phyloP scores from a whole-genome alignment of 2,888 invertebrate genomes.

The Oscheius sp. region DNA sequence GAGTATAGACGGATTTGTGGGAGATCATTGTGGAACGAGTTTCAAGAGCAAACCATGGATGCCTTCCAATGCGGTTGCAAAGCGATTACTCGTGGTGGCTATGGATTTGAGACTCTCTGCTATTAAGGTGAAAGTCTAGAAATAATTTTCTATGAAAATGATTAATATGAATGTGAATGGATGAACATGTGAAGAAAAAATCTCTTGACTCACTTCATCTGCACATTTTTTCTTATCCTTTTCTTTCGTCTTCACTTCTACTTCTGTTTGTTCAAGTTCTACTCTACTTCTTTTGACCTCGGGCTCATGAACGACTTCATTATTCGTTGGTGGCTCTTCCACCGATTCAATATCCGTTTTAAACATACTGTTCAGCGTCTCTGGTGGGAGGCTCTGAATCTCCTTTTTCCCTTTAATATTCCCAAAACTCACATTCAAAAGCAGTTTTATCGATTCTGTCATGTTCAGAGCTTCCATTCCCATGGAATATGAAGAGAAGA shows the following conservation, averaged over 20 bases:
- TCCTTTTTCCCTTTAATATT: too few species aligned
- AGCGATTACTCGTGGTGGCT: neutral
- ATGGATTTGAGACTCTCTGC: conserved; percentile 1
- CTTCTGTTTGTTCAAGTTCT: conserved; percentile 1
- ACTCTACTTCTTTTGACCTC: neutral
- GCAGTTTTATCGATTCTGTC: conserved; percentile 11
- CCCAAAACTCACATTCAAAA: neutral
- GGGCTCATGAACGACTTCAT: neutral
- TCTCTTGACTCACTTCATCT: neutral
- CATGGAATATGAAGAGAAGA: neutral
- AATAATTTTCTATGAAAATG: neutral
- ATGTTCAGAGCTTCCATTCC: conserved; percentile 5
- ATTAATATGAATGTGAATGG: neutral
- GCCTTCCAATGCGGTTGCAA: conserved; percentile 9
- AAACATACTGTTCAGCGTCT: neutral
- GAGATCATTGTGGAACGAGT: neutral
- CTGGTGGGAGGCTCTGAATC: conserved; percentile 4
- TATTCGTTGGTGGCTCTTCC: too few species aligned
- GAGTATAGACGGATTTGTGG: neutral
- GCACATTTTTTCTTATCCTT: neutral
- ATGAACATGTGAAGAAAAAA: neutral
- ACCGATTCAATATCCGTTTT: neutral
- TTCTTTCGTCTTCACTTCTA: neutral
- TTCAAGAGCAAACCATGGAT: conserved; percentile 9
- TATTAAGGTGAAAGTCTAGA: conserved; percentile 10